Evolutionary conservation across 2,888 invertebrate species (phyloP).

Genomic region (Xiphydria camelus): DNA sequence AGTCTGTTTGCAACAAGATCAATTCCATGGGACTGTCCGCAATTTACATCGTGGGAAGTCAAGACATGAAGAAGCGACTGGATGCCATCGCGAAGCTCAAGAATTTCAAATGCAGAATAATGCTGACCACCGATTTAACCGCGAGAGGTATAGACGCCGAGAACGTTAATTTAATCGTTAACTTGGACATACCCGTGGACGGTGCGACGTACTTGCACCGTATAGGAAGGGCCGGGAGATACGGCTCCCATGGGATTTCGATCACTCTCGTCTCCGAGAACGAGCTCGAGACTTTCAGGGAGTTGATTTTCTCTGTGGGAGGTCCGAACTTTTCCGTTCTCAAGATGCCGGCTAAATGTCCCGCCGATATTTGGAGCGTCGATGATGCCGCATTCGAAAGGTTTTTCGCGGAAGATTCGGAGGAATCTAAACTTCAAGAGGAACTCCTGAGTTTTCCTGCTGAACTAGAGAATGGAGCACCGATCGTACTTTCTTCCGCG

Average conservation of each 20-base stretch:
- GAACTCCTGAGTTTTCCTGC: conserved; percentile 4
- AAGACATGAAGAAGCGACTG: conserved; percentile 77
- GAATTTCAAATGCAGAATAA: conserved; percentile 78
- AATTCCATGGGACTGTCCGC: conserved; percentile 76
- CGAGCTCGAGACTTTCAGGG: conserved; percentile 65
- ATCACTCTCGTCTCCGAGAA: conserved; percentile 73
- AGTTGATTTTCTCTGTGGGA: conserved; percentile 64
- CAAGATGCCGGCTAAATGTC: conserved; percentile 55
- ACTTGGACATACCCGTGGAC: conserved; percentile 83
- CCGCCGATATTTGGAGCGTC: conserved; percentile 44
- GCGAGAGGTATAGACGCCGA: conserved; percentile 94
- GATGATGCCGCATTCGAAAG: conserved; percentile 38
- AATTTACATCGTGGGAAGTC: conserved; percentile 76
- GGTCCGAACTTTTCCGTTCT: conserved; percentile 60
- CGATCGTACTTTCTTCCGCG: background rate
- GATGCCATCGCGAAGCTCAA: conserved; percentile 77
- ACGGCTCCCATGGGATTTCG: conserved; percentile 82
- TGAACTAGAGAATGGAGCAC: conserved; percentile 19
- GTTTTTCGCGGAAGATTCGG: conserved; percentile 23
- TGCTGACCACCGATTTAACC: conserved; percentile 89
- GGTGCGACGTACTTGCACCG: conserved; percentile 88
- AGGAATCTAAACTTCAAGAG: background rate
- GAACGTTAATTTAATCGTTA: conserved; percentile 90
- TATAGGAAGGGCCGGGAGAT: conserved; percentile 94
- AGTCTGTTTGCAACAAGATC: conserved; percentile 75